phyloP scores from a whole-genome alignment of 1,140 invertebrate genomes.

The Drosophila repletoides region DNA sequence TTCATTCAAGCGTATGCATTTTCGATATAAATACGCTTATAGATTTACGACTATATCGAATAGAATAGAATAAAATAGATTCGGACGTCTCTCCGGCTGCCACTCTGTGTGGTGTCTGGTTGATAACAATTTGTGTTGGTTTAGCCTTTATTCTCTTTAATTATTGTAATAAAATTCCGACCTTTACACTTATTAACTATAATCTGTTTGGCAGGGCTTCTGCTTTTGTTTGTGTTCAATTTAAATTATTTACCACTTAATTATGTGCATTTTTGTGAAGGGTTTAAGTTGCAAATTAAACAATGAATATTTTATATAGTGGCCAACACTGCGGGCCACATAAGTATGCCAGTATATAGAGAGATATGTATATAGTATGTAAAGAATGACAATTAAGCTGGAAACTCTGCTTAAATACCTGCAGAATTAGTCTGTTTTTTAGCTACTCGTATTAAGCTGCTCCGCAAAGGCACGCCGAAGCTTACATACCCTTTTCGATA shows the following conservation, averaged over 20 bases:
- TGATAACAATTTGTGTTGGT: conserved; percentile 17
- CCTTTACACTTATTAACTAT: conserved; percentile 6
- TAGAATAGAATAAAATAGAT: not conserved
- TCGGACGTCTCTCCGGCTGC: conserved; percentile 1
- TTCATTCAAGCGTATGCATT: conserved; percentile 54
- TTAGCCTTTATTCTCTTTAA: conserved; percentile 16
- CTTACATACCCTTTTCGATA: too few relatives aligned
- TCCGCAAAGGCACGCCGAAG: too few relatives aligned
- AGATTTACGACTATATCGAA: not conserved
- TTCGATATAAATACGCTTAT: conserved; percentile 29
- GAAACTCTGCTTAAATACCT: too few relatives aligned
- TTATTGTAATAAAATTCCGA: conserved; percentile 3
- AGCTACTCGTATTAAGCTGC: too few relatives aligned
- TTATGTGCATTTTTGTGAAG: conserved; percentile 19
- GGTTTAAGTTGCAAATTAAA: conserved; percentile 32
- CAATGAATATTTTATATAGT: conserved; percentile 26
- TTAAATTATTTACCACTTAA: conserved; percentile 33
- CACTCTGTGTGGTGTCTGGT: not conserved
- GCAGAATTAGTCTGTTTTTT: too few relatives aligned
- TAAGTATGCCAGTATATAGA: too few relatives aligned
- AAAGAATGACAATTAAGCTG: too few relatives aligned
- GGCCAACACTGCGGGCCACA: not conserved
- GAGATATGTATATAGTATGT: too few relatives aligned
- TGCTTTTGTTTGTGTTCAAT: conserved; percentile 1
- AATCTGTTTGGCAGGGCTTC: conserved; percentile 18